phyloP scores from a whole-genome alignment of 2,888 invertebrate species.

The Trachelus tabidus region DNA sequence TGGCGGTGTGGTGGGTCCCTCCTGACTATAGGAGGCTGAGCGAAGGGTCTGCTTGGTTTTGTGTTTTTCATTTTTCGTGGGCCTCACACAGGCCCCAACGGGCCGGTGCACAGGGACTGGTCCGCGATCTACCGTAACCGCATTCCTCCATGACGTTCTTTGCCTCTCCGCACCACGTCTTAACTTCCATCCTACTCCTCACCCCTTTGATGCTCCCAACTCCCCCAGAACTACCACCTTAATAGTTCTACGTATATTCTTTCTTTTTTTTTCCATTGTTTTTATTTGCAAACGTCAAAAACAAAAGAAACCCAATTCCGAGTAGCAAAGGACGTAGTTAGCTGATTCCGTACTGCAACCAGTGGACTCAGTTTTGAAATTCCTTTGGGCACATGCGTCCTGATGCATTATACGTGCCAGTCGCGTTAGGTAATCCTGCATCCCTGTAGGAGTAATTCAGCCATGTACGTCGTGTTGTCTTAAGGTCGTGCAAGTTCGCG shows the following conservation, averaged over 20 bases:
- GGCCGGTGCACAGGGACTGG: conserved; percentile 39
- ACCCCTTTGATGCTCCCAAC: conserved; percentile 18
- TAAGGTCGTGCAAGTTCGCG: neutral
- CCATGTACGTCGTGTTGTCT: neutral
- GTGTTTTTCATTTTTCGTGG: conserved; percentile 38
- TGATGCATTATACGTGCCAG: neutral
- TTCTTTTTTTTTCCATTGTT: neutral
- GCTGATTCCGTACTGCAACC: neutral
- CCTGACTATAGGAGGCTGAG: conserved; percentile 14
- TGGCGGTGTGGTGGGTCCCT: conserved; percentile 15
- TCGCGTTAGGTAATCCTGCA: neutral
- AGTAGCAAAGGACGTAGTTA: neutral
- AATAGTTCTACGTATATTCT: neutral
- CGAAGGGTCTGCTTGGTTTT: conserved; percentile 16
- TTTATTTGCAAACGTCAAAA: neutral
- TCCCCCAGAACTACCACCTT: conserved; percentile 9
- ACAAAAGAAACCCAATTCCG: neutral
- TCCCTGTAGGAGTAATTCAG: neutral
- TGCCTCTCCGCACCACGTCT: conserved; percentile 27
- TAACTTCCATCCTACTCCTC: conserved; percentile 17
- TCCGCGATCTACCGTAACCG: conserved; percentile 60
- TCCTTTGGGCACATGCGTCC: neutral
- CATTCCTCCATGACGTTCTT: conserved; percentile 48
- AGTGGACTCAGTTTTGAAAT: neutral
- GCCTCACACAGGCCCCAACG: conserved; percentile 29